phyloP scores from a whole-genome alignment of 2,888 invertebrate genomes.

The Dromius quadrimaculatus region DNA sequence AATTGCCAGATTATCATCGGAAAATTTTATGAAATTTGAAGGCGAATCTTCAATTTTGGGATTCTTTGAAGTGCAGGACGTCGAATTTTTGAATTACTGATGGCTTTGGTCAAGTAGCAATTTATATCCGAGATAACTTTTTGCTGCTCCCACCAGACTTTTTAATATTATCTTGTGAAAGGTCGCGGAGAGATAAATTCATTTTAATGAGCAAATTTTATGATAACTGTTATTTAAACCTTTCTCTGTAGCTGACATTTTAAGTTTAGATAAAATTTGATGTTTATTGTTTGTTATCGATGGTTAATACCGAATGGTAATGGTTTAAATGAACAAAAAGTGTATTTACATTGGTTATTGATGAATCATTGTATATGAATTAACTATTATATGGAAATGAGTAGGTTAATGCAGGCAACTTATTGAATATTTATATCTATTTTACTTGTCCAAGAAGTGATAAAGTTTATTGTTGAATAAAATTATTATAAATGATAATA shows the following conservation, averaged over 20 bases:
- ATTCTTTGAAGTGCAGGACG: constrained; percentile 30
- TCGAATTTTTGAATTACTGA: constrained; percentile 33
- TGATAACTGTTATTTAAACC: neutral
- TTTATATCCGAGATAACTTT: constrained; percentile 24
- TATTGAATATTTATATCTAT: constrained; percentile 6
- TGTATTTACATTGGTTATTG: constrained; percentile 15
- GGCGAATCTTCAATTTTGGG: neutral
- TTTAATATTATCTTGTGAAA: neutral
- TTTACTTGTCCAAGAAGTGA: too few relatives aligned
- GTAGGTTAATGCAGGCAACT: constrained; percentile 7
- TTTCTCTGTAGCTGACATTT: constrained; percentile 1
- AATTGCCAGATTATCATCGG: too few relatives aligned
- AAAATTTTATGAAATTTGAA: too few relatives aligned
- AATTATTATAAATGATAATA: too few relatives aligned
- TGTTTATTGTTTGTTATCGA: constrained; percentile 25
- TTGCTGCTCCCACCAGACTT: neutral
- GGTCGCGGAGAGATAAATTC: neutral
- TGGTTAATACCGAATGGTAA: neutral
- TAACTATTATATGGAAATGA: constrained; percentile 32
- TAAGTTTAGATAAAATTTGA: neutral
- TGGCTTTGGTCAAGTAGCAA: constrained; percentile 18
- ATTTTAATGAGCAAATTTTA: constrained; percentile 1
- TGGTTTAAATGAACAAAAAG: constrained; percentile 8
- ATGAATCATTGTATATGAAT: constrained; percentile 15
- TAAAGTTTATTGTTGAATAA: too few relatives aligned